phyloP scores from a whole-genome alignment of 2,797 vertebrate genomes.

The Phyllotis vaccarum region DNA sequence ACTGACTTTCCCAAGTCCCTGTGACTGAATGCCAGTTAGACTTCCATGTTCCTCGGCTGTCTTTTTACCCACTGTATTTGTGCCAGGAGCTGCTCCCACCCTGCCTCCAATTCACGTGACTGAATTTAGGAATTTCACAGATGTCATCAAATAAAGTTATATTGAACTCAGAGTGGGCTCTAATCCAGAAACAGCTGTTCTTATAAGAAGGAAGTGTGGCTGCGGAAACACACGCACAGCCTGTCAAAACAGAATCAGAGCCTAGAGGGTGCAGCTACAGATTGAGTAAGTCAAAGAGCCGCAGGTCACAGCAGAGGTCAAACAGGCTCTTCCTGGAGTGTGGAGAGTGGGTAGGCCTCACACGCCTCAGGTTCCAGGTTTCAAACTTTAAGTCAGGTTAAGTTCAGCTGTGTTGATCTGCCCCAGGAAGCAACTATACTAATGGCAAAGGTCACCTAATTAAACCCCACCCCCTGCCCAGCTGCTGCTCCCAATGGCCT shows the following conservation, averaged over 20 bases:
- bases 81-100: too few relatives aligned
- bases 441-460: neutral
- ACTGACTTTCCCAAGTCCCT: neutral
- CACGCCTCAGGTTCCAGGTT: neutral
- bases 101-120: neutral
- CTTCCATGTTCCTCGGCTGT: accelerated
- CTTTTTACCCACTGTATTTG: neutral
- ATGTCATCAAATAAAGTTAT: neutral
- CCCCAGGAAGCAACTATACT: neutral
- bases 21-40: neutral
- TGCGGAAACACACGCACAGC: neutral
- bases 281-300: neutral
- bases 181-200: accelerated
- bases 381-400: neutral
- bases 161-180: neutral
- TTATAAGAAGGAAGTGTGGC: neutral
- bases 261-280: neutral
- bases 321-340: neutral
- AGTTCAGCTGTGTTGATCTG: neutral
- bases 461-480: neutral
- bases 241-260: neutral
- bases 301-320: accelerated
- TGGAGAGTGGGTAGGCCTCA: neutral
- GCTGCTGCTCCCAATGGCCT: neutral
- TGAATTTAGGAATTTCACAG: neutral